phyloP scores from a whole-genome alignment of 2,797 vertebrate genomes.

The Lophura swinhoii region DNA sequence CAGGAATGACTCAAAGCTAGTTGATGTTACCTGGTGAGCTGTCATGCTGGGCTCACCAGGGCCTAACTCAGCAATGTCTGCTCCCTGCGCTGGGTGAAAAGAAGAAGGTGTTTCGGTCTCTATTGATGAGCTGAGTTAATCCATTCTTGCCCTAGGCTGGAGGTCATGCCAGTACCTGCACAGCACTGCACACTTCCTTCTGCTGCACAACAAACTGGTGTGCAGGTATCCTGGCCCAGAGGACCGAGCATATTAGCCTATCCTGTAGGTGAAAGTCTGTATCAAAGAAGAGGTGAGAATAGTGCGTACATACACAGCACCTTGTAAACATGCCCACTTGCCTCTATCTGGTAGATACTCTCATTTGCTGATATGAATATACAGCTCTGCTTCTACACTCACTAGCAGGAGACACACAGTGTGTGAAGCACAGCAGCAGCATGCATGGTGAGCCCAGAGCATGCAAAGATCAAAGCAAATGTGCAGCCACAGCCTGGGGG shows the following conservation, averaged over 20 bases:
- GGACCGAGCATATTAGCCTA: not conserved
- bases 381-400: not conserved
- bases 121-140: not conserved
- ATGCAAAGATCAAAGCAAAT: accelerated
- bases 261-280: not conserved
- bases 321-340: not conserved
- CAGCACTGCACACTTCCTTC: not conserved
- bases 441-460: not conserved
- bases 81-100: constrained; percentile 5
- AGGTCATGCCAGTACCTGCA: not conserved
- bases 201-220: not conserved
- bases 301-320: accelerated
- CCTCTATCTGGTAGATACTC: not conserved
- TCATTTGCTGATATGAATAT: constrained; percentile 16
- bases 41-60: accelerated
- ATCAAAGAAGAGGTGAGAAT: not conserved
- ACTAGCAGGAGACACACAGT: not conserved
- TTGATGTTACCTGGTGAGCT: not conserved
- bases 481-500: accelerated
- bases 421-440: not conserved
- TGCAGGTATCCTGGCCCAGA: constrained; percentile 9
- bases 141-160: not conserved
- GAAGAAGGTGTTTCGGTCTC: not conserved
- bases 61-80: not conserved
- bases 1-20: not conserved